These are phyloP conservation scores for Scrobipalpa costella DNA, from an alignment of 2,888 invertebrate genomes.

Conservation along the genomic window DNA sequence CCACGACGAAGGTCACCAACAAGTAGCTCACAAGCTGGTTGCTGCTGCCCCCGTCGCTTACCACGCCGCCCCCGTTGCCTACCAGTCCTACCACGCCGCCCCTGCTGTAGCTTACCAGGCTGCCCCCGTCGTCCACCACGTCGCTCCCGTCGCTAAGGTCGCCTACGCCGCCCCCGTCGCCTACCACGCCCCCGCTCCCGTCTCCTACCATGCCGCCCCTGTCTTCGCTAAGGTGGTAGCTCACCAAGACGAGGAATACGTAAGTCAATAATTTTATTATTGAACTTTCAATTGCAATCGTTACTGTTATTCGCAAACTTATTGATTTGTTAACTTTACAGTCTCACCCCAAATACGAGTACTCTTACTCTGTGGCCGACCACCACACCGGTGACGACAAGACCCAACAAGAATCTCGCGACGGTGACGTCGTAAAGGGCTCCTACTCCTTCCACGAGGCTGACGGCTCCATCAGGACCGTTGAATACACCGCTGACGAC, in stretches of 20 bases:
- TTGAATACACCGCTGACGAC: slow-evolving; percentile 47
- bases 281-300: no score
- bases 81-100: slow-evolving; percentile 42
- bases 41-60: slow-evolving; percentile 35
- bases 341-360: slow-evolving; percentile 55
- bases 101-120: slow-evolving; percentile 47
- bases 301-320: no score
- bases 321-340: no score
- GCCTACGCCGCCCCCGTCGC: slow-evolving; percentile 41
- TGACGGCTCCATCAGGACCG: slow-evolving; percentile 45
- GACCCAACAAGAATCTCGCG: slow-evolving; percentile 48
- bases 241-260: slow-evolving; percentile 40
- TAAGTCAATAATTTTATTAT: no score
- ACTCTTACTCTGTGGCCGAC: slow-evolving; percentile 52
- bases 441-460: slow-evolving; percentile 46
- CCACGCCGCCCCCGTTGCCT: slow-evolving; percentile 40
- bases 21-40: slow-evolving; percentile 27
- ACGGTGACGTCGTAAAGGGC: slow-evolving; percentile 49
- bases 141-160: slow-evolving; percentile 43
- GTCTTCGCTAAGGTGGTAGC: slow-evolving; percentile 44
- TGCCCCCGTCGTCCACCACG: slow-evolving; percentile 47
- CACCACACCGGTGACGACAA: slow-evolving; percentile 50
- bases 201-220: slow-evolving; percentile 39
- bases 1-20: slow-evolving; percentile 55
- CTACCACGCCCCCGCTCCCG: slow-evolving; percentile 38